A percentile compares a stretch with the other conserved stretches of the same genome.
Evolutionary conservation across 2,113 vertebrate genomes (phyloP).

Genomic region (Eublepharis macularius): DNA sequence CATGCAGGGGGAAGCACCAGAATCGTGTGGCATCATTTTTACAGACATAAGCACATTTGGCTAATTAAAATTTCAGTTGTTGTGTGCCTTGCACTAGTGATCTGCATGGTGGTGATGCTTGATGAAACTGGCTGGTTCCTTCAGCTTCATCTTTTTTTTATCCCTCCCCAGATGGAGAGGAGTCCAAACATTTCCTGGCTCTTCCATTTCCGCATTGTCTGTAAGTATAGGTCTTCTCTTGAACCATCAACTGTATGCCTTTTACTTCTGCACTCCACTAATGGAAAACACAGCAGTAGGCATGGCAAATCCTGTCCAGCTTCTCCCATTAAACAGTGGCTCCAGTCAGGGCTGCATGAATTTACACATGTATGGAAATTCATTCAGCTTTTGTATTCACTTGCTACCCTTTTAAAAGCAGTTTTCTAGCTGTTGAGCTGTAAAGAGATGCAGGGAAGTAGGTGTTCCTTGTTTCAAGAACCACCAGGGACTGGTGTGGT

Average conservation of each 20-base stretch:
- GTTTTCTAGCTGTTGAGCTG: no score
- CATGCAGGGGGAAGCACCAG: not conserved
- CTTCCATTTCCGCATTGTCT: constrained; percentile 93
- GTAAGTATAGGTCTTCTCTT: constrained; percentile 76
- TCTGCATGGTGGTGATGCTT: no score
- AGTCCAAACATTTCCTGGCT: constrained; percentile 98
- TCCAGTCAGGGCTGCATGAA: not conserved
- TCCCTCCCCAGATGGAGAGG: constrained; percentile 87
- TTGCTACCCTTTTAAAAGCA: no score
- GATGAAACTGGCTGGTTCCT: not conserved
- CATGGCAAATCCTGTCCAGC: not conserved
- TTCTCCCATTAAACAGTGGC: no score
- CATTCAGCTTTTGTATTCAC: no score
- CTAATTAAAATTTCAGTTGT: not conserved
- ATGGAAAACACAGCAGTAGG: not conserved
- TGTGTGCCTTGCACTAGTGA: not conserved
- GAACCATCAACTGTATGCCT: rapidly evolving
- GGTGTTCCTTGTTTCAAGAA: no score
- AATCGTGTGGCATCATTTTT: not conserved
- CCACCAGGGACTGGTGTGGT: no score
- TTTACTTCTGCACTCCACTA: not conserved
- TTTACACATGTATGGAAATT: no score
- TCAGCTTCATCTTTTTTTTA: not conserved
- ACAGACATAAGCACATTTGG: not conserved
- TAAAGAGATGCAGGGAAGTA: no score